Conservation (phyloP, 1,140 invertebrate genomes). For the Drosophila ambigua region DNA sequence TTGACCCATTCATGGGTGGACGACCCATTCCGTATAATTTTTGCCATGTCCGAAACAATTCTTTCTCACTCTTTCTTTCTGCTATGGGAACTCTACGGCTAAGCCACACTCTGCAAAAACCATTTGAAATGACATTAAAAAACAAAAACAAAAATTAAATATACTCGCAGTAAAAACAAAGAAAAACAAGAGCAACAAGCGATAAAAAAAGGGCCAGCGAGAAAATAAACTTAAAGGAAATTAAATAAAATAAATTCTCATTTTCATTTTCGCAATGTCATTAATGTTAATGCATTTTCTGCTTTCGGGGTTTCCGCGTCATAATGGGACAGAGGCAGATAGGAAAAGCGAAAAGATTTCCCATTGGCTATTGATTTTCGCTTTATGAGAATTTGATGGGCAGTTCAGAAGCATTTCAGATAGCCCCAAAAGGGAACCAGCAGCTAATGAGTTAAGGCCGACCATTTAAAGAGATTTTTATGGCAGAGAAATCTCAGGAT, state of each 20-base stretch:
- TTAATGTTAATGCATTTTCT: constrained; percentile 70
- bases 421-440: too few relatives aligned
- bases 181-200: constrained; percentile 27
- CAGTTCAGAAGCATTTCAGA: constrained; percentile 1
- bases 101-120: too few relatives aligned
- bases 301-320: constrained; percentile 21
- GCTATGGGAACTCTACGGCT: too few relatives aligned
- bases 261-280: constrained; percentile 61
- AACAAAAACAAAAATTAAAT: constrained; percentile 77
- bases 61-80: too few relatives aligned
- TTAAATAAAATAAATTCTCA: constrained; percentile 76
- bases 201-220: constrained; percentile 34
- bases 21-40: not conserved
- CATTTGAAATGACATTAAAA: constrained; percentile 67
- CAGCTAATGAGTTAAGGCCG: too few relatives aligned
- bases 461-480: too few relatives aligned
- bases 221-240: constrained; percentile 61
- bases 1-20: not conserved
- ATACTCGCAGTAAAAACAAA: constrained; percentile 49
- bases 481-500: too few relatives aligned
- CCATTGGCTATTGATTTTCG: constrained; percentile 64
- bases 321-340: constrained; percentile 31
- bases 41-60: too few relatives aligned
- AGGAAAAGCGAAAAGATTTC: constrained; percentile 30
- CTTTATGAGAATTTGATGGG: constrained; percentile 63